Evolutionary conservation across 2,113 vertebrate genomes (phyloP).

Genomic region (Poeciliopsis turrubarensis): DNA sequence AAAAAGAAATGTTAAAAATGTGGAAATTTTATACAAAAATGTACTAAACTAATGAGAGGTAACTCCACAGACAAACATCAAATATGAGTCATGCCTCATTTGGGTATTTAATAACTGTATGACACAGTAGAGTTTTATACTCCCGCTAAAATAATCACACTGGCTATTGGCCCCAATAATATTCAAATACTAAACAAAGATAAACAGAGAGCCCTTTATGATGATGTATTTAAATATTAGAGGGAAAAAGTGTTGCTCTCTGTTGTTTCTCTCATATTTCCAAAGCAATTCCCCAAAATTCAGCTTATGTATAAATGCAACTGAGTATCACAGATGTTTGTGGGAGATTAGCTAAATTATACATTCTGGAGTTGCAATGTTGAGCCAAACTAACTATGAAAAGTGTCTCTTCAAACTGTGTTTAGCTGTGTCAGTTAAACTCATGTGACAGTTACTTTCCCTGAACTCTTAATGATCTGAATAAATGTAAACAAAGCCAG

Average conservation of each 20-base stretch:
- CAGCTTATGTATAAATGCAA: too few species aligned
- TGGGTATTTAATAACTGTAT: not conserved
- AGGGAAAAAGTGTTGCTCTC: not conserved
- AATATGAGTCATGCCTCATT: not conserved
- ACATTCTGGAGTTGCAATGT: too few species aligned
- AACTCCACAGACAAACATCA: not conserved
- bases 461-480: not conserved
- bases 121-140: not conserved
- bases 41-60: too few species aligned
- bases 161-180: not conserved
- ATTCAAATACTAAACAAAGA: conserved; percentile 9
- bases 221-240: not conserved
- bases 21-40: too few species aligned
- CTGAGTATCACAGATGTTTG: too few species aligned
- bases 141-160: not conserved
- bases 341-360: too few species aligned
- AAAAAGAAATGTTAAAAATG: not conserved
- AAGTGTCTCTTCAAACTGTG: too few species aligned
- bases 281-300: not conserved
- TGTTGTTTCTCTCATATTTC: not conserved
- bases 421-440: too few species aligned
- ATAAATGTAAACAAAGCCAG: not conserved
- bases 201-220: conserved; percentile 2
- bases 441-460: not conserved
- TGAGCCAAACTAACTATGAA: too few species aligned